These are phyloP conservation scores for Alcedo quadribrachys DNA, from an alignment of 2,797 vertebrate species.

Conservation along the genomic window DNA sequence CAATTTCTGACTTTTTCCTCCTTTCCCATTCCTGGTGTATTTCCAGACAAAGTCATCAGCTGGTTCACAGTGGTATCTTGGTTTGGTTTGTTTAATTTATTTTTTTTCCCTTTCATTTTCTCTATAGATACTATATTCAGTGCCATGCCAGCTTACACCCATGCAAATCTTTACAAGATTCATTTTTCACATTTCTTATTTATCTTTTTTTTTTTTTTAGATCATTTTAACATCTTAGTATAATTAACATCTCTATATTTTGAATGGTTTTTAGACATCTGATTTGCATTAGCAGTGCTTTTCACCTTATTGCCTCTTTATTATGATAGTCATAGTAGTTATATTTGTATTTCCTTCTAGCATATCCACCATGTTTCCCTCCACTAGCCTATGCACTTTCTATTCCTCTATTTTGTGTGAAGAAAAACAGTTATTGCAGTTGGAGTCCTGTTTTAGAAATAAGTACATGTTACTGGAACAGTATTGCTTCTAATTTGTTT, in stretches of 20 bases:
- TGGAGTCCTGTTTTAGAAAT: background rate
- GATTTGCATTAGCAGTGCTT: background rate
- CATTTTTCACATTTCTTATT: background rate
- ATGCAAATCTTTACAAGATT: background rate
- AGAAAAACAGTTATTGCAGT: background rate
- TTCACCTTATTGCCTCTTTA: background rate
- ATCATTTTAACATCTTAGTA: background rate
- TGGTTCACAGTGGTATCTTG: background rate
- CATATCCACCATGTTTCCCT: background rate
- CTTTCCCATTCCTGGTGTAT: background rate
- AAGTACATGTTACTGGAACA: background rate
- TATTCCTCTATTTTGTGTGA: background rate
- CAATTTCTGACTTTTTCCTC: background rate
- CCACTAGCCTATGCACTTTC: background rate
- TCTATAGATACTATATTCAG: background rate
- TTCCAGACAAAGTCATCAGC: background rate
- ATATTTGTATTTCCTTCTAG: background rate
- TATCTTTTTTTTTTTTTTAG: background rate
- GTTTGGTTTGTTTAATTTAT: background rate
- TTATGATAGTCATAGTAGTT: background rate
- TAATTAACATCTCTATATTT: background rate
- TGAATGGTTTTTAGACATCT: background rate
- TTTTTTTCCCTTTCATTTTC: background rate
- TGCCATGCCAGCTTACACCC: rapidly evolving
- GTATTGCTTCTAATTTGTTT: slow-evolving; percentile 1